Evolutionary conservation across 2,888 invertebrate genomes (phyloP).

Genomic region (Rhamphomyia laevipes): DNA sequence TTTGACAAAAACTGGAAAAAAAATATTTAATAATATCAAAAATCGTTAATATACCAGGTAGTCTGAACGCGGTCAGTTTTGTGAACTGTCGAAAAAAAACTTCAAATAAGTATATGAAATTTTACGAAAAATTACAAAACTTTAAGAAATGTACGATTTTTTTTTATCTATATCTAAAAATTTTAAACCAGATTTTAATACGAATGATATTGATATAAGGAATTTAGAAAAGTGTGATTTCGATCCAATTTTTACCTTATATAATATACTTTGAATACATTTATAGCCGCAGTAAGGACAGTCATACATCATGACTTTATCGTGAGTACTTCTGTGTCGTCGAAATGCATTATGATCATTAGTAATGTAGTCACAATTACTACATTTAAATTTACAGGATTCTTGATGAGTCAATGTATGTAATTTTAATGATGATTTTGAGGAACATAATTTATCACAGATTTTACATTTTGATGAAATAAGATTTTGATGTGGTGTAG

Average conservation of each 20-base stretch:
- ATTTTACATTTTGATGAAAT: slow-evolving; percentile 42
- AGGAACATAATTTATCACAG: slow-evolving; percentile 25
- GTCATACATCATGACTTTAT: slow-evolving; percentile 61
- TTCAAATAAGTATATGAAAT: no score
- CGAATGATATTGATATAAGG: background rate
- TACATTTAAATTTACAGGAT: slow-evolving; percentile 53
- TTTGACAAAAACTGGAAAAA: no score
- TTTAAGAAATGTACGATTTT: no score
- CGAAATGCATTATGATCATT: slow-evolving; percentile 72
- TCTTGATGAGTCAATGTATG: slow-evolving; percentile 38
- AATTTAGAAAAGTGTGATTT: slow-evolving; percentile 1
- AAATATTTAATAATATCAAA: no score
- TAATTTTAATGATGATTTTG: slow-evolving; percentile 41
- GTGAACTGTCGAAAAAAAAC: no score
- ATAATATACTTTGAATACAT: slow-evolving; percentile 68
- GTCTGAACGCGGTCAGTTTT: no score
- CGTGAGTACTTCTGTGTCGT: slow-evolving; percentile 62
- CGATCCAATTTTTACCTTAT: slow-evolving; percentile 39
- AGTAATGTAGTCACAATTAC: slow-evolving; percentile 57
- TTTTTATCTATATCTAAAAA: no score
- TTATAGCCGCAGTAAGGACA: slow-evolving; percentile 70
- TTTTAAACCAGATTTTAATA: no score
- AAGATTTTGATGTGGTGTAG: slow-evolving; percentile 42
- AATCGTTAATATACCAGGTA: no score
- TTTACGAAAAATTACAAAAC: no score